Percentiles rank a stretch among this genome's conserved stretches.
These are phyloP conservation scores for Synergus laeviventris DNA, from an alignment of 2,888 invertebrate species.

Conservation along the genomic window DNA sequence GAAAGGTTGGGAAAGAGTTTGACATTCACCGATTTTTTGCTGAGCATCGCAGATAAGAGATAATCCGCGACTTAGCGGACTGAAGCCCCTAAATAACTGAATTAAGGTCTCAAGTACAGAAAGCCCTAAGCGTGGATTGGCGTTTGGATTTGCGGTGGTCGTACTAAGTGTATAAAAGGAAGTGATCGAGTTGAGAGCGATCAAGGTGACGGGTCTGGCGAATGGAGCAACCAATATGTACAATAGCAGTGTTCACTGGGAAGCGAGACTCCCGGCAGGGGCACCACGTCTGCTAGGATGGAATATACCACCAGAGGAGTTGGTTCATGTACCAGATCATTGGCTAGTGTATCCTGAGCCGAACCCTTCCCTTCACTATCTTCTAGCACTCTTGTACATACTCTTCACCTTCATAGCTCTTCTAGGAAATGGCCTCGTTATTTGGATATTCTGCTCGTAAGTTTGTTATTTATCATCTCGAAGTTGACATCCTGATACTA, in stretches of 20 bases:
- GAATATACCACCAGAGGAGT: slow-evolving; percentile 86
- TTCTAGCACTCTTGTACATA: slow-evolving; percentile 86
- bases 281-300: slow-evolving; percentile 82
- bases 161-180: slow-evolving; percentile 61
- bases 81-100: slow-evolving; percentile 66
- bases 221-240: slow-evolving; percentile 67
- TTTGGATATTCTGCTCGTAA: slow-evolving; percentile 90
- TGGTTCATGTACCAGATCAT: slow-evolving; percentile 84
- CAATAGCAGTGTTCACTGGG: slow-evolving; percentile 69
- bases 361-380: slow-evolving; percentile 87
- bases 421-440: slow-evolving; percentile 89
- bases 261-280: slow-evolving; percentile 70
- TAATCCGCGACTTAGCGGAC: slow-evolving; percentile 69
- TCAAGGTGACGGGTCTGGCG: slow-evolving; percentile 66
- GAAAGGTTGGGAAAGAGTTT: slow-evolving; percentile 61
- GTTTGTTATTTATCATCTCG: slow-evolving; percentile 65
- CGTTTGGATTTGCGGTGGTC: slow-evolving; percentile 42
- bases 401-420: slow-evolving; percentile 85
- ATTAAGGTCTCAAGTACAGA: slow-evolving; percentile 53
- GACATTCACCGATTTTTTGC: slow-evolving; percentile 68
- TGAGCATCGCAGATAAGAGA: slow-evolving; percentile 65
- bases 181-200: slow-evolving; percentile 50
- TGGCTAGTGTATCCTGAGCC: slow-evolving; percentile 90
- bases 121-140: slow-evolving; percentile 49
- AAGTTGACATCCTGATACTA: too few species aligned